Percentiles rank a stretch among this genome's conserved stretches.
Evolutionary conservation across 2,113 vertebrate genomes (phyloP).

Genomic region (Argyrosomus japonicus): DNA sequence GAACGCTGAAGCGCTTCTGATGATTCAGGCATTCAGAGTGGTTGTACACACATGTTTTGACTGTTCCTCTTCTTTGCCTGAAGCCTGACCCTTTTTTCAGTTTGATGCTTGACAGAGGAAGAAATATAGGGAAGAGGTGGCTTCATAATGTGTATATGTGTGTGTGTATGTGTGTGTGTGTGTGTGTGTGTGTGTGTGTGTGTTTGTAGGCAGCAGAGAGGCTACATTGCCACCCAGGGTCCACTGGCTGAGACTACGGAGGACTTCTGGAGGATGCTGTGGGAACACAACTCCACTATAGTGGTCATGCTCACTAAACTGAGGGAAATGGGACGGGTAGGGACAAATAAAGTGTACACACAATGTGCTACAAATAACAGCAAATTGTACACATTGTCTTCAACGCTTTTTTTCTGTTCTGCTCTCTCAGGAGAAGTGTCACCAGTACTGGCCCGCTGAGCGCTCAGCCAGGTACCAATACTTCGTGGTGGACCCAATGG

Average conservation of each 20-base stretch:
- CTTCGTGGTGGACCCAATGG: conserved; percentile 97
- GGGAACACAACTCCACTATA: conserved; percentile 88
- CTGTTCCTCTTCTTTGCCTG: conserved; percentile 53
- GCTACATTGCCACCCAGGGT: conserved; percentile 87
- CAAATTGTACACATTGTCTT: background rate
- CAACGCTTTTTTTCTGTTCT: conserved; percentile 21
- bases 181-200: conserved; percentile 41
- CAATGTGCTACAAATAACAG: conserved; percentile 53
- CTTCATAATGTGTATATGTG: conserved; percentile 6
- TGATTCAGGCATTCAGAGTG: conserved; percentile 67
- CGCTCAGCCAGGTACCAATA: conserved; percentile 95
- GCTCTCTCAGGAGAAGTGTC: conserved; percentile 90
- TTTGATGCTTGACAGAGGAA: conserved; percentile 48
- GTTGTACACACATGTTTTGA: conserved; percentile 64
- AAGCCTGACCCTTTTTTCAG: conserved; percentile 60
- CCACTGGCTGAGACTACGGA: conserved; percentile 87
- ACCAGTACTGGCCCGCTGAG: conserved; percentile 95
- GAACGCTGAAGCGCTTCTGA: conserved; percentile 50
- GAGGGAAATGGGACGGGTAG: conserved; percentile 86
- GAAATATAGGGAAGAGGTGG: conserved; percentile 31
- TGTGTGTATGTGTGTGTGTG: background rate
- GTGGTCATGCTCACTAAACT: conserved; percentile 88
- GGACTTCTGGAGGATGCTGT: conserved; percentile 88
- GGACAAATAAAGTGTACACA: conserved; percentile 53
- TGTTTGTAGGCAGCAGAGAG: conserved; percentile 83